These are phyloP conservation scores for Ctena decussata DNA, from an alignment of 2,888 invertebrate genomes.

Conservation along the genomic window DNA sequence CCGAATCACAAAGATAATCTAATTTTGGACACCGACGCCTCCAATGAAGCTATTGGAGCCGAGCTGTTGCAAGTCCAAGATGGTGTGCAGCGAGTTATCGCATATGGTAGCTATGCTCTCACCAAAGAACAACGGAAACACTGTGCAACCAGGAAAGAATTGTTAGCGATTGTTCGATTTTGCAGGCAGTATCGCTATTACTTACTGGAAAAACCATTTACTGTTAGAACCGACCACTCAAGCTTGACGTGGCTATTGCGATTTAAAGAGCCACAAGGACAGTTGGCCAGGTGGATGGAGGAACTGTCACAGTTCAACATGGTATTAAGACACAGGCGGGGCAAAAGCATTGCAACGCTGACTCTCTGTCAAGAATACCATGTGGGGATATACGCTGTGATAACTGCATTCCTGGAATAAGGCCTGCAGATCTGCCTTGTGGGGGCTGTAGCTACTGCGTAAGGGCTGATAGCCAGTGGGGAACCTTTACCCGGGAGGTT, in stretches of 20 bases:
- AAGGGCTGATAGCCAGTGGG: slow-evolving; percentile 26
- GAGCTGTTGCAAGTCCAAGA: slow-evolving; percentile 31
- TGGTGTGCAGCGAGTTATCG: slow-evolving; percentile 20
- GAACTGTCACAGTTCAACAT: slow-evolving; percentile 25
- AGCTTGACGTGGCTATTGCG: slow-evolving; percentile 19
- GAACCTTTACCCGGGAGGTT: slow-evolving; percentile 22
- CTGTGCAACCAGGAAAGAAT: slow-evolving; percentile 18
- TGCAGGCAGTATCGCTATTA: slow-evolving; percentile 10
- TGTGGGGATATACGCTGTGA: not conserved
- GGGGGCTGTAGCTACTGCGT: slow-evolving; percentile 21
- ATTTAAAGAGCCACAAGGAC: slow-evolving; percentile 16
- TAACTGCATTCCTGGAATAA: not conserved
- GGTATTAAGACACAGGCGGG: slow-evolving; percentile 7
- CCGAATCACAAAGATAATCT: slow-evolving; percentile 25
- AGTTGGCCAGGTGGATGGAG: slow-evolving; percentile 32
- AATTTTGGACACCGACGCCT: slow-evolving; percentile 49
- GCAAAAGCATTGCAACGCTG: not conserved
- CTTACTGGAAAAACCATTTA: slow-evolving; percentile 14
- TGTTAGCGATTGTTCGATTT: slow-evolving; percentile 2
- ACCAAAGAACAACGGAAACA: slow-evolving; percentile 20
- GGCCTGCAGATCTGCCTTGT: slow-evolving; percentile 10
- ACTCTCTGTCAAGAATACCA: not conserved
- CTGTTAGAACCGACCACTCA: slow-evolving; percentile 22
- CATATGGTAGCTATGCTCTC: slow-evolving; percentile 20
- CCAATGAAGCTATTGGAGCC: slow-evolving; percentile 35